Evolutionary conservation across 2,888 invertebrate genomes (phyloP), one percentile per base, ranked within the genome.

Genomic region (Neoascia interrupta): DNA sequence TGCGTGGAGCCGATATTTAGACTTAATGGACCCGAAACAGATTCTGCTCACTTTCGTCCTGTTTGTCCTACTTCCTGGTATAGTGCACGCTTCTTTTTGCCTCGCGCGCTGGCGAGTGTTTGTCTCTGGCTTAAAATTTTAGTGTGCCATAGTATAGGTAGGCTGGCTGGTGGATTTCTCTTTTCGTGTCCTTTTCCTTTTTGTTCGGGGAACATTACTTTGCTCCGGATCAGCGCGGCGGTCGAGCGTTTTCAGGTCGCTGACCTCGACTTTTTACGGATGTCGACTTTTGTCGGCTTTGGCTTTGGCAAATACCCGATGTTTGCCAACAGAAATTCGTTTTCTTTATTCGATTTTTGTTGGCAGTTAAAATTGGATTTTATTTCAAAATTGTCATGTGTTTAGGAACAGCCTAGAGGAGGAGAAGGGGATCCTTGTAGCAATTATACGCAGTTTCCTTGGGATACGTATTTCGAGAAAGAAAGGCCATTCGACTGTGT

Each of bases 1-100:
- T 79, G 79, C 56, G 73, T 79, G 73, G 79, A 79, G 79, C 79
- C 79, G 66, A 72, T 76, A 76, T 76, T 76, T 76, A 76, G 73
- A 61, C 79, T 73, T 79, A 79, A 79, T 79, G 73, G 79, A 68
- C 79, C 72, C 61, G 56, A 79, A 79, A 60, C 79, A 79, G 66
- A 79, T 68, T 79, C 61, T 37, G 26, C 18, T 45, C 51, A 53
- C 39, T 51, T 51, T 58, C 49, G 39, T 73, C 43, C 51, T 51
- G 60, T 39, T 60, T 51, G 18, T 34, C 47, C 47, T 31, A 13
- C 15, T 21, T 13, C 6, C 5, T 18, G 11, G 13, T 49, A 41
- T n/a, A 39, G 16, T 19, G 11, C 23, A 10, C 34, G 8, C 2
- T 31, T 31, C 3, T 26, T 26, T 26, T 26, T n/a, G n/a, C n/a